A percentile compares a stretch with the other conserved stretches of the same genome.
phyloP scores from a whole-genome alignment of 2,888 invertebrate genomes.

The Saturnia japonica region DNA sequence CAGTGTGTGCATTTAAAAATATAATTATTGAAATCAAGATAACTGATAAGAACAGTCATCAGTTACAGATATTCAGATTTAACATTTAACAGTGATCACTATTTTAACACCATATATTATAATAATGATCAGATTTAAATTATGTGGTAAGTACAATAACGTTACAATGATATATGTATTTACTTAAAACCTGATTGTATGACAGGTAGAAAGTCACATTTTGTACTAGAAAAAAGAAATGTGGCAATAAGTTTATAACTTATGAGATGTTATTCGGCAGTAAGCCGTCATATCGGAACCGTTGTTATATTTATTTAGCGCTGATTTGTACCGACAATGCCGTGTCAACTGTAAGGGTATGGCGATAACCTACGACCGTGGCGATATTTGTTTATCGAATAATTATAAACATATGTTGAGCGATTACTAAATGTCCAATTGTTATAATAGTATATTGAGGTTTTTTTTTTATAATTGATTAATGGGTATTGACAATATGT shows the following conservation, averaged over 20 bases:
- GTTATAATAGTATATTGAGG: background rate
- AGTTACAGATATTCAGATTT: too few species aligned
- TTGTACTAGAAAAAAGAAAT: too few species aligned
- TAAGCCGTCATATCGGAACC: conserved; percentile 53
- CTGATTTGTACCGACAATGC: conserved; percentile 64
- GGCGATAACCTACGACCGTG: conserved; percentile 60
- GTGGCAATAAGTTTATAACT: background rate
- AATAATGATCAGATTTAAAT: too few species aligned
- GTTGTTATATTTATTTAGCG: conserved; percentile 63
- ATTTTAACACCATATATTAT: too few species aligned
- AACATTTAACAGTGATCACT: too few species aligned
- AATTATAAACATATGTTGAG: conserved; percentile 37
- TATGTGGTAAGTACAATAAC: too few species aligned
- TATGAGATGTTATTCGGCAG: conserved; percentile 24
- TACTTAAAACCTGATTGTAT: too few species aligned
- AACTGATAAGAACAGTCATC: too few species aligned
- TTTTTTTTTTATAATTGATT: background rate
- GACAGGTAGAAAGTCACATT: too few species aligned
- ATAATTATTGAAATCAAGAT: too few species aligned
- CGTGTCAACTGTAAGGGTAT: conserved; percentile 51
- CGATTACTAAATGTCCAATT: conserved; percentile 17
- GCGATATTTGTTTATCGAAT: conserved; percentile 49
- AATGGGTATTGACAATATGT: background rate
- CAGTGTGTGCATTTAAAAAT: too few species aligned
- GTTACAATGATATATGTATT: too few species aligned